Evolutionary conservation across 1,140 invertebrate species (phyloP), one percentile per base, ranked within the genome.

Genomic region (Apolygus lucorum): DNA sequence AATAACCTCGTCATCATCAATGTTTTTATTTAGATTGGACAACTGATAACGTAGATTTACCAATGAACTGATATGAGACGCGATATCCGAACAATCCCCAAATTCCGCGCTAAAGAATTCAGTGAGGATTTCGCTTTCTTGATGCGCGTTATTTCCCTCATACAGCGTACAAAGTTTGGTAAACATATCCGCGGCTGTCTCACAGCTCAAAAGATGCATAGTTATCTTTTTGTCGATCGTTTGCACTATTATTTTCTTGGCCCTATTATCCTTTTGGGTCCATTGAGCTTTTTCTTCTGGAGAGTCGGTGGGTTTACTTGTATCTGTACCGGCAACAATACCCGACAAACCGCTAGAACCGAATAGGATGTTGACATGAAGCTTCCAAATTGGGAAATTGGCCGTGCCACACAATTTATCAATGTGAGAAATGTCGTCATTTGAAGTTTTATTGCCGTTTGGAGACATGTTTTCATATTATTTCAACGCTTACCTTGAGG

Each of bases 361-460:
- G 22, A 29, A 65, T 11, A 65, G 8, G 17, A 65, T 22, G 22
- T 26, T 26, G 2, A 28, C 14, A 8, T 65, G 25, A 2, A 65
- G 11, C 14, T 26, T 28, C 63, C 63, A 29, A 11, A 28, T 26
- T 8, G 2, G 63, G 27, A 65, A 28, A 65, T 28, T 28, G 63
- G 11, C 14, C 8, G 11, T 14, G 8, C 63, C 25, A 28, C 17
- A 4, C 63, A 62, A 62, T 25, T 62, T 62, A 4, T 62, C 54
- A 21, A 62, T 62, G 54, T 21, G 21, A 4, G 66, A 68, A 21
- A 52, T 52, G n/a, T 68, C 24, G 4, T 42, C 34, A 42, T n/a
- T n/a, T n/a, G n/a, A n/a, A n/a, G n/a, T n/a, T n/a, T n/a, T n/a
- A n/a, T n/a, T n/a, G n/a, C n/a, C n/a, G n/a, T n/a, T n/a, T n/a